Conservation (phyloP, 2,113 vertebrate genomes). For the Equus przewalskii region DNA sequence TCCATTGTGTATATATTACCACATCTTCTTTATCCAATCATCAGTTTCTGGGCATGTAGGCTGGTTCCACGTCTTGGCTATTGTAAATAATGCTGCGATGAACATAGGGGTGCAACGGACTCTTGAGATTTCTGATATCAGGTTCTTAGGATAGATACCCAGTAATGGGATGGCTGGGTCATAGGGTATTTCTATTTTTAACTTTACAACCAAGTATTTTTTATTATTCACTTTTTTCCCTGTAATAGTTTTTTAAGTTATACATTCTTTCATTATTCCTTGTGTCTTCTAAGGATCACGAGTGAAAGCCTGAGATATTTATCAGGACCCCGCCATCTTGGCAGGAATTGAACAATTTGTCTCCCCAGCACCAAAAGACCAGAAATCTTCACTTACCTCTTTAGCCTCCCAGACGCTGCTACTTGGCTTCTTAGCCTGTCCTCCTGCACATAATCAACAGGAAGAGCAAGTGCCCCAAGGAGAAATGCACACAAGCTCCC, state of each 20-base stretch:
- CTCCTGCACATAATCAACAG: no score
- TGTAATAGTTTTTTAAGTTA: background rate
- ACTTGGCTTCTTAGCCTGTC: background rate
- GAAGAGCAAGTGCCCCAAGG: background rate
- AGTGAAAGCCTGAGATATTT: background rate
- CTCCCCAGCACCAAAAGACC: background rate
- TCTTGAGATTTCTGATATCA: no score
- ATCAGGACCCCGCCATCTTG: background rate
- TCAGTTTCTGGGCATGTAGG: no score
- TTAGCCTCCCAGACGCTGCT: background rate
- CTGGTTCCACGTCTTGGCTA: no score
- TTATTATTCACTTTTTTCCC: background rate
- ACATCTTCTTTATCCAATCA: no score
- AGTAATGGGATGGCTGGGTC: no score
- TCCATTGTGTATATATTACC: no score
- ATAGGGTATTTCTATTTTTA: no score
- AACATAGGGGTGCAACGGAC: no score
- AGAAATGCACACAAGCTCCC: background rate
- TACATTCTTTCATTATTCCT: background rate
- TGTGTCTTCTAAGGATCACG: background rate
- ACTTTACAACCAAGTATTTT: background rate
- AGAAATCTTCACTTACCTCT: background rate
- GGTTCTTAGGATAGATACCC: no score
- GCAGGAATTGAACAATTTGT: background rate
- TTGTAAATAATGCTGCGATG: no score